Evolutionary conservation across 2,113 vertebrate species (phyloP), one percentile per base, ranked within the genome.

Genomic region (Prunella himalayana): DNA sequence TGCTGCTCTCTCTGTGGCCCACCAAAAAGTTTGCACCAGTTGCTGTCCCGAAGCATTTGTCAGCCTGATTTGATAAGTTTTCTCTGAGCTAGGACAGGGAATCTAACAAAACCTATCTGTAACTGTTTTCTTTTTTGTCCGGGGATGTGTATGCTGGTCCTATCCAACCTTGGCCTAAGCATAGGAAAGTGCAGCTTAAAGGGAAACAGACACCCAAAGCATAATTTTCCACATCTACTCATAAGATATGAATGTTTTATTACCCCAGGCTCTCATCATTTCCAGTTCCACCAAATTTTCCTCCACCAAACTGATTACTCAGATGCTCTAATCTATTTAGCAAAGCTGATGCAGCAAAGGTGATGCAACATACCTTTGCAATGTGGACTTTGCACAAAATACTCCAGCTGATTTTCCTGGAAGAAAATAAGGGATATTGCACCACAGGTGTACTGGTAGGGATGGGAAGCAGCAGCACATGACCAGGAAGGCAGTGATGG

Each of bases 1-100:
- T 6, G 13, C 19, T 63, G 5, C 51, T 88, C 10, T 33, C 27
- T 37, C 51, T 42, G 18, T 42, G n/a, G 31, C 18, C 30, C 3
- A 2, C 28, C 7, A 4, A 31, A 35, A 27, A 10, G 19, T 10
- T 61, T 25, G 8, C 14, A 45, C 31, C 23, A 44, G 13, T 24
- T 1, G 1, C 45, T 51, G 61, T 50, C n/a, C 42, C 0, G 0
- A 50, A 73, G 35, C 11, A 10, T 69, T 56, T 47, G 27, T 18
- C 37, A 66, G 51, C n/a, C 68, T 50, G 39, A 22, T 78, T 50
- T 39, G 22, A 4, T 6, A 59, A 21, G 15, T 63, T 66, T 79
- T 56, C 9, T 25, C 39, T 44, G 37, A 78, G 11, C 8, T 20
- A 51, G 60, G 15, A 11, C 17, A 31, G 10, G 8, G 27, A 47